Evolutionary conservation across 2,888 invertebrate genomes (phyloP), one percentile per base, ranked within the genome.

Genomic region (Neoaliturus tenellus): DNA sequence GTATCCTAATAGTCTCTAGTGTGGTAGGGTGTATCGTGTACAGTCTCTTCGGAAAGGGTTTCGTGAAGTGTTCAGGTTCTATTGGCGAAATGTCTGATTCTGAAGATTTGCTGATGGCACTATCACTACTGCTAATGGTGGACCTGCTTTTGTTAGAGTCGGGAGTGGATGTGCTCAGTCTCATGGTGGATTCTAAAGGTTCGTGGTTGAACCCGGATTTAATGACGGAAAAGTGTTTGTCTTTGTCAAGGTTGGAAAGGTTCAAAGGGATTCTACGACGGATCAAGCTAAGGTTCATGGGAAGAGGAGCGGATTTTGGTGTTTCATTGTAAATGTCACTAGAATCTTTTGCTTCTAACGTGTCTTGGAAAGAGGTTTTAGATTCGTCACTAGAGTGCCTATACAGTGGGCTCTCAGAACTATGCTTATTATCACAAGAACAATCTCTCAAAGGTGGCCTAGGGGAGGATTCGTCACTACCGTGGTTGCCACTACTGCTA

Each of bases 381-480:
- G 41, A 41, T 17, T 62, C 81, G 41, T 67, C 67, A 41, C 67
- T 62, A 25, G 67, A 67, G 17, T 81, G 41, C 39, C 81, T 81
- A 17, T 67, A 67, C 2, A 33, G 55, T 20, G 39, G 62, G 23
- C 31, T 39, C 23, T 62, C 67, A 12, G 67, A 23, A 8, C 31
- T 20, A 5, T 20, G 20, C 23, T 69, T 69, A 39, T 35, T 33
- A n/a, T 69, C 69, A 23, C 69, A 69, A 25, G 69, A 69, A 39
- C 35, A 69, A 20, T 69, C 69, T 10, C 20, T 35, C 35, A 39
- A 20, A n/a, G 35, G 69, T 8, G 69, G 69, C 12, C 69, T 69
- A 20, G 69, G 69, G 20, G 62, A 39, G 33, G 91, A 91, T 88
- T 90, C 90, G 87, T 90, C 89, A 35, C 62, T 58, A 1, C 67